Evolutionary conservation across 2,888 invertebrate genomes (phyloP), one percentile per base, ranked within the genome.

Genomic region (Leptinotarsa rubiginosa): DNA sequence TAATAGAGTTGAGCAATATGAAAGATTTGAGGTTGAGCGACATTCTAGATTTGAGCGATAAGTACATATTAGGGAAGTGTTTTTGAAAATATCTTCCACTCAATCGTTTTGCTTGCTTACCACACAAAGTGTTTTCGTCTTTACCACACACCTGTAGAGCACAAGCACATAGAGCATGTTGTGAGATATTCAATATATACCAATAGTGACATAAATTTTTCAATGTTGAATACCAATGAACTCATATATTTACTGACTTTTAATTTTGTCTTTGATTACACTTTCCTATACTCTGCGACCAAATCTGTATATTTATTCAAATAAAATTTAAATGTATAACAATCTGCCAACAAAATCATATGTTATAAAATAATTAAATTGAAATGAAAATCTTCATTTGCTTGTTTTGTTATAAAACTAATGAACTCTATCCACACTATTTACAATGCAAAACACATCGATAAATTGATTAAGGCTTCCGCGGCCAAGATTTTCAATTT

Each of bases 91-190:
- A 22, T 13, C 56, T 56, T 56, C 56, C 56, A 56, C 22, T 56
- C 56, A 56, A 56, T 22, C 56, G 22, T 22, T 41, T 56, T 56
- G 56, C 22, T 22, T 50, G 50, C n/a, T 50, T 50, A 16, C 50
- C 50, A 22, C 56, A 56, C 52, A 10, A 52, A 18, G 52, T 52
- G 52, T 52, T 52, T 18, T 18, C 52, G 52, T 52, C 3, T 52
- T 52, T 52, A 18, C 18, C 18, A 52, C n/a, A 18, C 56, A 56
- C 56, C 56, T 13, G 20, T 56, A 56, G 56, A 56, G 56, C 56
- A 56, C 56, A 56, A 56, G 56, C 22, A 56, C 56, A 56, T 56
- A 56, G 56, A 13, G 56, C 56, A 56, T 56, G 56, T 56, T 22
- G 56, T 56, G 56, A 56, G 18, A 56, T 20, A 41, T 56, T 22